These are phyloP conservation scores for Drosophila subpulchrella DNA, from an alignment of 1,140 invertebrate genomes.

Conservation along the genomic window DNA sequence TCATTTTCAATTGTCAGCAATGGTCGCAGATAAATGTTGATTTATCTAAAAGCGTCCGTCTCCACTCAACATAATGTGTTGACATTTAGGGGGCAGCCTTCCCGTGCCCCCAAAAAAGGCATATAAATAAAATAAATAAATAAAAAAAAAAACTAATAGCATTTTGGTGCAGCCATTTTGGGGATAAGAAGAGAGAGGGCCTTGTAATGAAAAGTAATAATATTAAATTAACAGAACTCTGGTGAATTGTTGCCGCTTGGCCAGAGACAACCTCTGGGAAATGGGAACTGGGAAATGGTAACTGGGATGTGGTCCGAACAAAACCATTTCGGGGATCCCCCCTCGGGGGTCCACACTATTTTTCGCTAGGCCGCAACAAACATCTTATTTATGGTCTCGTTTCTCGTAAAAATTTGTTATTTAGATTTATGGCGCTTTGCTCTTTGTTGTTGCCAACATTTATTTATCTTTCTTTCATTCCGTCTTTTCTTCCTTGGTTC, in stretches of 20 bases:
- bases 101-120: slow-evolving; percentile 24
- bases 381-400: slow-evolving; percentile 82
- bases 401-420: slow-evolving; percentile 83
- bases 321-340: slow-evolving; percentile 19
- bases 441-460: slow-evolving; percentile 80
- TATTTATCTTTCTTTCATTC: slow-evolving; percentile 71
- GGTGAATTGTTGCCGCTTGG: slow-evolving; percentile 66
- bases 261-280: slow-evolving; percentile 34
- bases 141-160: slow-evolving; percentile 36
- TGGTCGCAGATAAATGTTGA: slow-evolving; percentile 40
- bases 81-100: slow-evolving; percentile 25
- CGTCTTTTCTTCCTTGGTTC: slow-evolving; percentile 21
- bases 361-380: slow-evolving; percentile 59
- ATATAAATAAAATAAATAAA: slow-evolving; percentile 14
- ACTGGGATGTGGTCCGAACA: slow-evolving; percentile 5
- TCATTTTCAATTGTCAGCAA: slow-evolving; percentile 44
- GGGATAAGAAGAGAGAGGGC: slow-evolving; percentile 5
- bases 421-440: slow-evolving; percentile 81
- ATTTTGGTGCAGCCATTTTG: slow-evolving; percentile 11
- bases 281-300: slow-evolving; percentile 23
- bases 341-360: slow-evolving; percentile 42
- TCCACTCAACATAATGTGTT: slow-evolving; percentile 31
- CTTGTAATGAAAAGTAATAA: slow-evolving; percentile 82
- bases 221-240: slow-evolving; percentile 82
- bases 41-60: slow-evolving; percentile 31